A percentile compares a stretch with the other conserved stretches of the same genome.
Conservation (phyloP, 2,797 vertebrate genomes). For the Oryzias sinensis region DNA sequence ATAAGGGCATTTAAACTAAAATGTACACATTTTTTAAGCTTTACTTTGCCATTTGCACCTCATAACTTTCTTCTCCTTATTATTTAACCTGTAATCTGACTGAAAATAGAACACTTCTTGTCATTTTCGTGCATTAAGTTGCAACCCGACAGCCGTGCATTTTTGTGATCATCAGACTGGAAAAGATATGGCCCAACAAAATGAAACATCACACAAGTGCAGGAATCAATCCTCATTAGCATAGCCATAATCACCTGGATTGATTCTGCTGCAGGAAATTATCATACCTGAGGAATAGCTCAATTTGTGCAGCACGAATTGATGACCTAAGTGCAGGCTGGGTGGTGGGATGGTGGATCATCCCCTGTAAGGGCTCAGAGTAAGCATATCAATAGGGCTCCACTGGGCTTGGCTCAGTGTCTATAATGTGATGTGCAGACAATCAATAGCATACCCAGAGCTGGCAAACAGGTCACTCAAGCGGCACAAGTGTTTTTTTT, state of each 20-base stretch:
- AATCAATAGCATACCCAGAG: conserved; percentile 63
- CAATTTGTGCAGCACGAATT: conserved; percentile 60
- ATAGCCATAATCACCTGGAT: conserved; percentile 71
- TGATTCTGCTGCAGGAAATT: conserved; percentile 64
- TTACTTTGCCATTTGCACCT: conserved; percentile 13
- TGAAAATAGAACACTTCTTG: too few species aligned
- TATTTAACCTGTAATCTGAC: too few species aligned
- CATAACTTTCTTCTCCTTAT: too few species aligned
- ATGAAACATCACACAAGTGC: conserved; percentile 45
- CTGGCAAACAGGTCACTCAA: conserved; percentile 48
- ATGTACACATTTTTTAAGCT: conserved; percentile 21
- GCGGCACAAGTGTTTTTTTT: conserved; percentile 32
- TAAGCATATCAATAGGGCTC: conserved; percentile 64
- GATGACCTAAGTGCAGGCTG: conserved; percentile 48
- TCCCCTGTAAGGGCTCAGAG: conserved; percentile 53
- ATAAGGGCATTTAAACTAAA: conserved; percentile 23
- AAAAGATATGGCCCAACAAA: conserved; percentile 40
- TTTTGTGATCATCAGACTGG: conserved; percentile 22
- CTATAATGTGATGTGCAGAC: conserved; percentile 67
- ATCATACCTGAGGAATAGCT: conserved; percentile 68
- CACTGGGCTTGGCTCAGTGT: conserved; percentile 48
- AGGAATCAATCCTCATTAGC: conserved; percentile 67
- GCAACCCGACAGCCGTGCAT: not conserved
- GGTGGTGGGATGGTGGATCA: conserved; percentile 44
- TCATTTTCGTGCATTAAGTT: not conserved